Conservation (phyloP, 2,888 invertebrate species). For the Brachypterus glaber region DNA sequence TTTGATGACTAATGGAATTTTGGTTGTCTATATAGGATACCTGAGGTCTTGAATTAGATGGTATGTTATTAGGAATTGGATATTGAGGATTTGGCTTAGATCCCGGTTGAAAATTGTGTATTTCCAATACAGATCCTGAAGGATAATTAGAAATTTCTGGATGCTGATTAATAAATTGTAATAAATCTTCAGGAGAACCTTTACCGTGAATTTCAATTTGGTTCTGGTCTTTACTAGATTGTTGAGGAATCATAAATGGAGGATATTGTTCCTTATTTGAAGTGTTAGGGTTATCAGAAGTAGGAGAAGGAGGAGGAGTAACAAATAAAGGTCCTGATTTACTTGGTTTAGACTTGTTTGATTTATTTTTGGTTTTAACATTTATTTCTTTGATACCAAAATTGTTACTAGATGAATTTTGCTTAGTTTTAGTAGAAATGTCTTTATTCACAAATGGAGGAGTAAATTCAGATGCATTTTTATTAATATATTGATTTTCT, state of each 20-base stretch:
- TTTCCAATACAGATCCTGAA: slow-evolving; percentile 37
- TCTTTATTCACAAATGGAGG: no score
- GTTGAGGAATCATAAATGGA: slow-evolving; percentile 13
- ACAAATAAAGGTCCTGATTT: slow-evolving; percentile 23
- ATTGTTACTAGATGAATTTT: no score
- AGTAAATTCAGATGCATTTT: no score
- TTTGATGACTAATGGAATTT: slow-evolving; percentile 3
- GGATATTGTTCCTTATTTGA: slow-evolving; percentile 9
- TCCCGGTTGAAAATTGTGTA: slow-evolving; percentile 29
- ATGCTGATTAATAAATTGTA: slow-evolving; percentile 39
- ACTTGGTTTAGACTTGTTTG: slow-evolving; percentile 12
- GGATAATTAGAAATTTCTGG: slow-evolving; percentile 39
- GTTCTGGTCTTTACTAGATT: slow-evolving; percentile 13
- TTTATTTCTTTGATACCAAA: no score
- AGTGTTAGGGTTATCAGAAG: not conserved
- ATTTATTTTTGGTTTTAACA: no score
- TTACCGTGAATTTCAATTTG: slow-evolving; percentile 31
- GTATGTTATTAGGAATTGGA: slow-evolving; percentile 4
- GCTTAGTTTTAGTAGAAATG: not conserved
- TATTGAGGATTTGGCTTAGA: slow-evolving; percentile 10
- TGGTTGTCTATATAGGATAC: not conserved
- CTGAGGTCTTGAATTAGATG: slow-evolving; percentile 3
- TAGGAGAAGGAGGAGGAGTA: slow-evolving; percentile 21
- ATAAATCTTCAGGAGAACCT: slow-evolving; percentile 34
- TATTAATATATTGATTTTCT: not conserved